Conservation (phyloP, 2,113 vertebrate genomes). For the Cariama cristata region DNA sequence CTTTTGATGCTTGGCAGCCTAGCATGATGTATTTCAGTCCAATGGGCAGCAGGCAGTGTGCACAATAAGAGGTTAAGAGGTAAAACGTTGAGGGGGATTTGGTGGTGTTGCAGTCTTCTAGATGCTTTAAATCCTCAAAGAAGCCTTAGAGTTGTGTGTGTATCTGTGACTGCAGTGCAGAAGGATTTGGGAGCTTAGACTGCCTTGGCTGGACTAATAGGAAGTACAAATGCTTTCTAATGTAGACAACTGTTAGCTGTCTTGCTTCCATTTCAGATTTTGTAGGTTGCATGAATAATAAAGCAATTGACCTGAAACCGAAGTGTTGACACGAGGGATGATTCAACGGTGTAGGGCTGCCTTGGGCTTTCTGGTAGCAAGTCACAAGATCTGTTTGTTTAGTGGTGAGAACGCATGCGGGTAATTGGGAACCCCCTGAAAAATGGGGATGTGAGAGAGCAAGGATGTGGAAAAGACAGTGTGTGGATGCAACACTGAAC, state of each 20-base stretch:
- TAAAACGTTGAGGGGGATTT: neutral
- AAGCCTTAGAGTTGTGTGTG: neutral
- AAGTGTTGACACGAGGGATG: fast-evolving
- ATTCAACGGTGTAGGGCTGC: neutral
- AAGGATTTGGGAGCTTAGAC: neutral
- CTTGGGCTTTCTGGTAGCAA: neutral
- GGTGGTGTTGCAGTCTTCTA: neutral
- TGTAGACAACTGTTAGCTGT: neutral
- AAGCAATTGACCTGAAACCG: neutral
- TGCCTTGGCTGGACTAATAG: neutral
- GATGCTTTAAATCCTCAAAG: neutral
- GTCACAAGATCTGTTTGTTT: neutral
- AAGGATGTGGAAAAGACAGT: neutral
- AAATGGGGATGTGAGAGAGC: neutral
- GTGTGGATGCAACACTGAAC: neutral
- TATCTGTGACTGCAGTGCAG: neutral
- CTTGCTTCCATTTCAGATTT: neutral
- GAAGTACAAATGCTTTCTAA: fast-evolving
- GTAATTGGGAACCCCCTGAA: neutral
- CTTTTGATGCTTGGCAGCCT: neutral
- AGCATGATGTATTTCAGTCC: neutral
- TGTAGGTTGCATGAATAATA: neutral
- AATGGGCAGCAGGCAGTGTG: neutral
- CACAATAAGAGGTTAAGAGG: neutral
- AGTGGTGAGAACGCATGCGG: fast-evolving